phyloP scores from a whole-genome alignment of 1,140 invertebrate species.

The Paramacrobiotus metropolitanus region DNA sequence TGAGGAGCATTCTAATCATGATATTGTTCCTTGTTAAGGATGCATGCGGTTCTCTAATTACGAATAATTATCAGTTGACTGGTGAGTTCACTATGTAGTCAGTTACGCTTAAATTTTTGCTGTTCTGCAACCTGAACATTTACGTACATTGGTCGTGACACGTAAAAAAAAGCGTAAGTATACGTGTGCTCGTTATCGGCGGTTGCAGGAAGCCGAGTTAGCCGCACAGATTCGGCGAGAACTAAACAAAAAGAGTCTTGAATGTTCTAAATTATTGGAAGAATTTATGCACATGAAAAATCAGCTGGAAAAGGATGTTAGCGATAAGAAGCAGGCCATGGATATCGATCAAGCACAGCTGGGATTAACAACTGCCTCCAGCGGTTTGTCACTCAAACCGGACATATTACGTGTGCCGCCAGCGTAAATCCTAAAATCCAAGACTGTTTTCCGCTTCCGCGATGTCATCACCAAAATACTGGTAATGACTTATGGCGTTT shows the following conservation, averaged over 20 bases:
- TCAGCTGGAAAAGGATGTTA: not conserved
- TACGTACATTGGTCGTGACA: no score
- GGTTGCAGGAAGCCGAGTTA: not conserved
- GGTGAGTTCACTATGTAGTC: no score
- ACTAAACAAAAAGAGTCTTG: not conserved
- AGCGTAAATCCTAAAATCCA: not conserved
- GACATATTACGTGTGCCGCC: not conserved
- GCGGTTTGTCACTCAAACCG: not conserved
- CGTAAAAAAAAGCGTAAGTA: no score
- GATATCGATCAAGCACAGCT: not conserved
- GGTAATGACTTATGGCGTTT: no score
- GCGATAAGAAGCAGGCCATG: not conserved
- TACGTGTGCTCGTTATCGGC: no score
- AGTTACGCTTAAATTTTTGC: no score
- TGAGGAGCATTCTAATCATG: no score
- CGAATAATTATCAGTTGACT: not conserved
- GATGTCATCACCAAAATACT: no score
- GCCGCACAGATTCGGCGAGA: not conserved
- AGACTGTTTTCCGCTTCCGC: no score
- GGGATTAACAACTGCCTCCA: not conserved
- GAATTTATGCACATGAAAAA: not conserved
- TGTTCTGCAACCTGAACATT: no score
- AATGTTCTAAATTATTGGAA: not conserved
- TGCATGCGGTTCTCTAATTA: no score
- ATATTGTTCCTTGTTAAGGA: no score